phyloP scores from a whole-genome alignment of 2,888 invertebrate species.

The Chrysotoxum bicinctum region DNA sequence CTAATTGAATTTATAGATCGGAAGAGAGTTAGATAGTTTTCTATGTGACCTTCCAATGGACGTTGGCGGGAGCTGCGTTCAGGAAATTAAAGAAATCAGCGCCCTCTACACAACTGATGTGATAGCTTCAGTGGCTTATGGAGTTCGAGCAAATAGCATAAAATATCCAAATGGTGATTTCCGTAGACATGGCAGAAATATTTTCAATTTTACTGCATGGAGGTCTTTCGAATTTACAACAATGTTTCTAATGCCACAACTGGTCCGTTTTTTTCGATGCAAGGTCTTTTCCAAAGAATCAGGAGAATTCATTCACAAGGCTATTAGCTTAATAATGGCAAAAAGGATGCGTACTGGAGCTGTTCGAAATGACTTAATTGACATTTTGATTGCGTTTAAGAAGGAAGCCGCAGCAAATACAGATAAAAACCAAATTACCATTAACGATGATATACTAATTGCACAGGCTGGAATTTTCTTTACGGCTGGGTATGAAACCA shows the following conservation, averaged over 20 bases:
- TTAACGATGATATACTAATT: conserved; percentile 77
- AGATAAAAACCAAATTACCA: conserved; percentile 74
- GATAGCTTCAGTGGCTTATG: conserved; percentile 79
- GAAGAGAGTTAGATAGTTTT: conserved; percentile 75
- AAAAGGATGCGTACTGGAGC: conserved; percentile 80
- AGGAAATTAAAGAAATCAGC: conserved; percentile 78
- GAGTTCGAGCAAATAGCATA: conserved; percentile 78
- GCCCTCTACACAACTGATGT: conserved; percentile 79
- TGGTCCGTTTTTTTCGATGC: conserved; percentile 75
- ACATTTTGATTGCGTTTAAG: conserved; percentile 81
- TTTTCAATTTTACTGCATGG: conserved; percentile 74
- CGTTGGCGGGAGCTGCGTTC: conserved; percentile 48
- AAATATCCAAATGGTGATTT: conserved; percentile 78
- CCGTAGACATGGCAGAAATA: conserved; percentile 75
- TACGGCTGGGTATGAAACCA: conserved; percentile 80
- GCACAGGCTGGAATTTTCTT: conserved; percentile 80
- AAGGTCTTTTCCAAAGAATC: conserved; percentile 77
- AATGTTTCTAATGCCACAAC: conserved; percentile 78
- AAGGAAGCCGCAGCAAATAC: conserved; percentile 73
- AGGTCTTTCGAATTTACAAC: conserved; percentile 77
- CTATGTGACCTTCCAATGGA: conserved; percentile 54
- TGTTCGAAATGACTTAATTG: conserved; percentile 82
- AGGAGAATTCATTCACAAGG: conserved; percentile 78
- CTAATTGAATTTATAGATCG: conserved; percentile 74
- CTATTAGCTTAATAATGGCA: conserved; percentile 80